Evolutionary conservation across 2,113 vertebrate genomes (phyloP), one percentile per base, ranked within the genome.

Genomic region (Ochotona princeps): DNA sequence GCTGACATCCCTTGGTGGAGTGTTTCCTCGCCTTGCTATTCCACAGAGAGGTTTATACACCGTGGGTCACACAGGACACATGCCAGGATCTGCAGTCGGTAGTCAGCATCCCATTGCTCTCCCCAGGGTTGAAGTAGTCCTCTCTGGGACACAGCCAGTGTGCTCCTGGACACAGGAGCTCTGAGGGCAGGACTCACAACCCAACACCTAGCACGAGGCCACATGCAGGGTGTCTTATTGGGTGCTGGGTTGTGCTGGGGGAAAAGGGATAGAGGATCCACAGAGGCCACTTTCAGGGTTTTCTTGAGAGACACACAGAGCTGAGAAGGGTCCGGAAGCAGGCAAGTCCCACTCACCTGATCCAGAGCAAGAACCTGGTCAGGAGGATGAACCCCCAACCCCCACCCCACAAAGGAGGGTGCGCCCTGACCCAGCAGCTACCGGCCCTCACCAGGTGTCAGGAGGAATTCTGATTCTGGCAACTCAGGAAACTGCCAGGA

Each of bases 11-110:
- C 21, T 44, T 79, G 70, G 79, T 74, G 17, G 35, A 72, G 20
- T 28, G 47, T 72, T 90, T 66, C 60, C 44, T 89, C 61, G 60
- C 35, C 21, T n/a, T 83, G 32, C 23, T 69, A 82, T 83, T 54
- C 32, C 49, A 78, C 49, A 66, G 63, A 90, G 18, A 90, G 15
- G 51, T 88, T 90, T 93, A 70, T 73, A 76, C 87, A 32, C 23
- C 14, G 44, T 15, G 74, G 30, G 26, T 74, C 70, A 87, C 61
- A 92, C 9, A 87, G 54, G 15, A 87, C 87, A 30, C 9, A 72
- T 87, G 35, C 30, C 35, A 87, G 44, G 51, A 67, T 72, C 90
- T 93, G 54, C 92, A 87, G 81, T 87, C 21, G 49, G 74, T 23
- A 15, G 83, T 44, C 63, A 69, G 38, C 92, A 86, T 8, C 18